These are phyloP conservation scores for Passer montanus DNA, from an alignment of 2,113 vertebrate species.

Conservation along the genomic window DNA sequence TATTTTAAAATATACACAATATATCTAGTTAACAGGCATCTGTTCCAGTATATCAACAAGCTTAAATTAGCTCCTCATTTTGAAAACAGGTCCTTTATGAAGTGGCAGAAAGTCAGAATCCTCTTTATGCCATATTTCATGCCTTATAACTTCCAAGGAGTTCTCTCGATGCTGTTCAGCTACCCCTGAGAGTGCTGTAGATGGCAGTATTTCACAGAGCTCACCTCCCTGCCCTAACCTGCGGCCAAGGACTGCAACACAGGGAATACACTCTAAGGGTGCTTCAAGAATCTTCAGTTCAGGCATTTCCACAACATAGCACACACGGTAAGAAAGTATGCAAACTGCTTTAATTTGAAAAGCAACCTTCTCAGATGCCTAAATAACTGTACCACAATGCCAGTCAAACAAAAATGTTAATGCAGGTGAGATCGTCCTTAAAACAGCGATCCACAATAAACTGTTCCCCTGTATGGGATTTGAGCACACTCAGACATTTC, in stretches of 20 bases:
- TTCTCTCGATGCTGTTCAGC: background rate
- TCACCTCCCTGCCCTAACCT: background rate
- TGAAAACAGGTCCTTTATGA: background rate
- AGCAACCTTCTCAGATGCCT: background rate
- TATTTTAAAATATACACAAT: background rate
- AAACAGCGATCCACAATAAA: background rate
- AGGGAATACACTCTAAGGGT: background rate
- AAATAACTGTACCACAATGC: background rate
- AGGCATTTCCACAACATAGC: background rate
- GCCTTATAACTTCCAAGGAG: background rate
- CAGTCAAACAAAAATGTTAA: background rate
- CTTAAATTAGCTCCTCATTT: background rate
- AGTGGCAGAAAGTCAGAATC: background rate
- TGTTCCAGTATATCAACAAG: background rate
- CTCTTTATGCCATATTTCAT: background rate
- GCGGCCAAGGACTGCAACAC: background rate
- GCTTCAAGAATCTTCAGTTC: background rate
- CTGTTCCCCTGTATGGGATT: background rate
- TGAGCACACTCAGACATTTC: background rate
- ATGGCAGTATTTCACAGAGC: background rate
- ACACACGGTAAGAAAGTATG: rapidly evolving
- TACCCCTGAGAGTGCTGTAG: background rate
- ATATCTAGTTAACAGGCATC: background rate
- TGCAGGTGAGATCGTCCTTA: background rate
- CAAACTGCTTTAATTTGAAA: background rate